Evolutionary conservation across 2,888 invertebrate species (phyloP), one percentile per base, ranked within the genome.

Genomic region (Eumerus sabulonum): DNA sequence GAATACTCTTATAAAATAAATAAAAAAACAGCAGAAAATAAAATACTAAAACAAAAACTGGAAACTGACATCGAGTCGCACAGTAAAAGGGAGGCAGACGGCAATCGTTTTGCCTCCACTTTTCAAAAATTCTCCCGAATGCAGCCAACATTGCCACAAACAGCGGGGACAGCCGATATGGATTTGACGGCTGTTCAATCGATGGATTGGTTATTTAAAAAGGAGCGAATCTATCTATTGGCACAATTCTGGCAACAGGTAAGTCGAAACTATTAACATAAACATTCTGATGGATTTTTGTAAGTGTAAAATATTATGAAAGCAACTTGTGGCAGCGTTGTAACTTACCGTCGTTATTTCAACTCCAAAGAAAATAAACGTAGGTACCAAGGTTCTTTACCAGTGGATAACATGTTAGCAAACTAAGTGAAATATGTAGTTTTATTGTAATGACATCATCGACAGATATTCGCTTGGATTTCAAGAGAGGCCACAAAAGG

Each of bases 181-280:
- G 96, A 96, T 93, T 93, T 95, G 91, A 95, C 95, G 93, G 94
- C 95, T 91, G 95, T 96, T 93, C 96, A 96, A 92, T 95, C 96
- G 89, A 96, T 96, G 96, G 96, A 96, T 92, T 96, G 96, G 96
- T 93, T 96, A 90, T 96, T 96, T 92, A 96, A 96, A 93, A 96
- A 96, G 92, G 96, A 96, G 91, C 92, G 95, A 91, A 96, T 96
- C 91, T 96, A 96, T 92, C 92, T 96, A 89, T 93, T 96, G 89
- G 96, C 96, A 89, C 96, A 96, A 91, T 96, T 96, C 92, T 96
- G 96, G 96, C 96, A 96, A 95, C 96, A 96, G 96, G 96, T 96
- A 92, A 93, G 93, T 87, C 7, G 7, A 4, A 27, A 27, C 27
- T 27, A 27, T 7, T 4, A 4, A 27, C 7, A 4, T 27, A 27